Percentiles rank a stretch among this genome's conserved stretches.
These are phyloP conservation scores for Phataginus tetradactyla DNA, from an alignment of 2,797 vertebrate genomes.

Conservation along the genomic window DNA sequence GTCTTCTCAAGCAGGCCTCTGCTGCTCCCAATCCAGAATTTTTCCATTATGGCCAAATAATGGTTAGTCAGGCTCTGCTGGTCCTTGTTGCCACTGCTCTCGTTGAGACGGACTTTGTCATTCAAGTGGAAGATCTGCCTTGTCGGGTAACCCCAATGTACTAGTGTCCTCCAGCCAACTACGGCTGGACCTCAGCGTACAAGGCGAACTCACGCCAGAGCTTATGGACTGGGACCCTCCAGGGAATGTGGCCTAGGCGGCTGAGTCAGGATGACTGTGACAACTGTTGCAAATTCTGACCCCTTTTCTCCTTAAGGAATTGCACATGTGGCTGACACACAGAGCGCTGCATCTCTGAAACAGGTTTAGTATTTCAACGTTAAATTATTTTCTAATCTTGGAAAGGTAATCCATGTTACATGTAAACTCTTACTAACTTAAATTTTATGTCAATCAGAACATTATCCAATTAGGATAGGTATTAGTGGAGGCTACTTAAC, in stretches of 20 bases:
- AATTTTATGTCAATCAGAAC: neutral
- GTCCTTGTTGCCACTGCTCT: neutral
- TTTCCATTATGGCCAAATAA: neutral
- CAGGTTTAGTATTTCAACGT: neutral
- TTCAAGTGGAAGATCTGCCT: neutral
- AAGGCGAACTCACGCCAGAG: neutral
- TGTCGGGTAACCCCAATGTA: no score
- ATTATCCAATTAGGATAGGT: neutral
- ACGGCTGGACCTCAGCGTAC: neutral
- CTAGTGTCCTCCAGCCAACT: neutral
- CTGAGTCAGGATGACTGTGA: neutral
- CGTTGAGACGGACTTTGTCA: neutral
- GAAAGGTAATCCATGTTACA: neutral
- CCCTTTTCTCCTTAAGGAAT: neutral
- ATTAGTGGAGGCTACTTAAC: neutral
- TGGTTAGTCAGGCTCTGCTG: neutral
- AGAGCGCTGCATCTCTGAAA: neutral
- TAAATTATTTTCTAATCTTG: conserved; percentile 45
- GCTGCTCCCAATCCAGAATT: neutral
- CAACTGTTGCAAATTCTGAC: neutral
- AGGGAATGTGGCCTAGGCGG: no score
- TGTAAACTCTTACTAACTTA: neutral
- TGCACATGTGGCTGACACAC: neutral
- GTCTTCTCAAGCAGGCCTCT: neutral
- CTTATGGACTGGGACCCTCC: neutral